These are phyloP conservation scores for Phalloptychus januarius DNA, from an alignment of 2,797 vertebrate genomes.

Conservation along the genomic window DNA sequence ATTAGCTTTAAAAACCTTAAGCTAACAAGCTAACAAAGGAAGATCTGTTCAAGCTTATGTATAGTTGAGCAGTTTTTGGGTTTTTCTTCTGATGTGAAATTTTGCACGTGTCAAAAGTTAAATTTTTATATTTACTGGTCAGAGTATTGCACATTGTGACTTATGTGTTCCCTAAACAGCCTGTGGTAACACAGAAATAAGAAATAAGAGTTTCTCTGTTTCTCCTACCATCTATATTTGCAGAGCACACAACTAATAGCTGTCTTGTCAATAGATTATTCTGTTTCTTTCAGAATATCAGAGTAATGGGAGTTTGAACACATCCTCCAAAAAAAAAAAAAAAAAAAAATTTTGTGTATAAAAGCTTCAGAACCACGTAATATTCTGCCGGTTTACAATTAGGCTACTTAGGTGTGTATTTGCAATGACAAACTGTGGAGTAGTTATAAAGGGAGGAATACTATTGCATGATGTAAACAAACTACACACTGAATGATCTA, in stretches of 20 bases:
- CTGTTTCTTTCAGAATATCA: background rate
- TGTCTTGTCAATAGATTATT: too few species aligned
- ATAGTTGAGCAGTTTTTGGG: background rate
- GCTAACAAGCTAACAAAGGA: background rate
- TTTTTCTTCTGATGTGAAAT: background rate
- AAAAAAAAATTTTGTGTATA: background rate
- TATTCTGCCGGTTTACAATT: background rate
- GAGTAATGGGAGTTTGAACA: background rate
- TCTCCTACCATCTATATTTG: background rate
- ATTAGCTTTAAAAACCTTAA: background rate
- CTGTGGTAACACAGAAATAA: background rate
- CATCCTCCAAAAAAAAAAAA: background rate
- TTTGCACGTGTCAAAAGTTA: background rate
- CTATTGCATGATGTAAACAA: background rate
- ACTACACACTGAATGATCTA: conserved; percentile 5
- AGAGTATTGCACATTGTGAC: background rate
- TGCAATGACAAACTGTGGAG: background rate
- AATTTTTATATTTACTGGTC: background rate
- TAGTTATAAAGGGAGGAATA: background rate
- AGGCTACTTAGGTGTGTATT: background rate
- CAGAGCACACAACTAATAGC: background rate
- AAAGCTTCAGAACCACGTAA: too few species aligned
- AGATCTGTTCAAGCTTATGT: background rate
- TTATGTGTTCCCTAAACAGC: background rate
- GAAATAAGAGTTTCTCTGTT: background rate